Conservation (phyloP, 2,113 vertebrate genomes). For the Gobio gobio region DNA sequence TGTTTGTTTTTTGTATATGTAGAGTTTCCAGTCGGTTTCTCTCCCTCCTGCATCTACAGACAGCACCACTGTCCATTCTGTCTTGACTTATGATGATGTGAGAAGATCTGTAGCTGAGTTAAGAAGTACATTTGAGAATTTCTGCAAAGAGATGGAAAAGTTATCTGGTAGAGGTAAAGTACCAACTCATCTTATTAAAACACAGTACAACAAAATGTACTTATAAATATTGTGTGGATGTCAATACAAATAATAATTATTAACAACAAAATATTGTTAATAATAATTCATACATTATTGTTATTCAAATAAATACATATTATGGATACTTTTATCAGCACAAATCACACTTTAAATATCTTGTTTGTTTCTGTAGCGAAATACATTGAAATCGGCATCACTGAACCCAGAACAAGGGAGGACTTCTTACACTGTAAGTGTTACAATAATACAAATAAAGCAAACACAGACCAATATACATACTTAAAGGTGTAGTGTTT, state of each 20-base stretch:
- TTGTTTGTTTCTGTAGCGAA: slow-evolving; percentile 13
- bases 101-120: neutral
- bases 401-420: slow-evolving; percentile 41
- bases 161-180: neutral
- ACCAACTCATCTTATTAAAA: neutral
- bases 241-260: neutral
- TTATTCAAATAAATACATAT: no score
- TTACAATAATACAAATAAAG: neutral
- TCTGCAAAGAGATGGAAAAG: neutral
- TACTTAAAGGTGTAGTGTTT: neutral
- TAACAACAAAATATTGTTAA: neutral
- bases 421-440: slow-evolving; percentile 46
- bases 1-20: neutral
- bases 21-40: neutral
- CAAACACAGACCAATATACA: neutral
- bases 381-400: neutral
- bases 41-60: neutral
- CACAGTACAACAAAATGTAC: neutral
- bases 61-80: neutral
- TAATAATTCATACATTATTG: neutral
- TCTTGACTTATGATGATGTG: neutral
- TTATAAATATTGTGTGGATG: neutral
- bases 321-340: no score
- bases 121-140: neutral
- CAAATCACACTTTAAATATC: no score